Evolutionary conservation across 2,797 vertebrate genomes (phyloP).

Genomic region (Eleutherodactylus coqui): DNA sequence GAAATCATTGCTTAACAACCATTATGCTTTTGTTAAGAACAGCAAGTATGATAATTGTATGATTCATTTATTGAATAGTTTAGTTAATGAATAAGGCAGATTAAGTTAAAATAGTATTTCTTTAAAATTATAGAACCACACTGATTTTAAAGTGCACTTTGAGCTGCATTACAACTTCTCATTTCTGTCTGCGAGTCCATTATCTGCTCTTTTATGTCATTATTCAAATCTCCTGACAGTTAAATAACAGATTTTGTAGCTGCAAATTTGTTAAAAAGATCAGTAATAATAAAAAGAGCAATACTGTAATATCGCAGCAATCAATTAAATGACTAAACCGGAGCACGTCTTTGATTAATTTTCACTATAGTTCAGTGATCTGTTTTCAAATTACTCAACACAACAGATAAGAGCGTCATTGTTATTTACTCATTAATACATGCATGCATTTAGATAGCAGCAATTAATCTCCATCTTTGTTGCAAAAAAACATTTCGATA

Average conservation of each 20-base stretch:
- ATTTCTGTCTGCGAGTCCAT: constrained; percentile 1
- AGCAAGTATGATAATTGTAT: not conserved
- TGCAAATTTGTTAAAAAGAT: constrained; percentile 30
- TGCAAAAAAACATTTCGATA: constrained; percentile 49
- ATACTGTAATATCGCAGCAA: constrained; percentile 37
- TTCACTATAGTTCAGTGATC: constrained; percentile 43
- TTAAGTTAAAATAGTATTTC: not conserved
- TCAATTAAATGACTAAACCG: constrained; percentile 51
- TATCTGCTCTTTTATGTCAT: constrained; percentile 6
- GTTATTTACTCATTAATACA: constrained; percentile 62
- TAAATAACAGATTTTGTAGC: constrained; percentile 20
- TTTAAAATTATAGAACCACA: not conserved
- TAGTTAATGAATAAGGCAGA: constrained; percentile 1
- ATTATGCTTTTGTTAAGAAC: not conserved
- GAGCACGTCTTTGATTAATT: constrained; percentile 41
- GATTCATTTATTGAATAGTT: not conserved
- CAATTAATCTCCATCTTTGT: constrained; percentile 60
- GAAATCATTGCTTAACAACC: no score
- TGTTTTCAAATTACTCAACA: constrained; percentile 55
- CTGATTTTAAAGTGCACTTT: constrained; percentile 20
- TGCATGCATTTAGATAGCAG: constrained; percentile 5
- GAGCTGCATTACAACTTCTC: not conserved
- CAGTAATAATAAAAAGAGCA: constrained; percentile 37
- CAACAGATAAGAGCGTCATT: constrained; percentile 54
- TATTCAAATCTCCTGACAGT: constrained; percentile 2